A percentile compares a stretch with the other conserved stretches of the same genome.
phyloP scores from a whole-genome alignment of 2,888 invertebrate species.

The Bembecia ichneumoniformis region DNA sequence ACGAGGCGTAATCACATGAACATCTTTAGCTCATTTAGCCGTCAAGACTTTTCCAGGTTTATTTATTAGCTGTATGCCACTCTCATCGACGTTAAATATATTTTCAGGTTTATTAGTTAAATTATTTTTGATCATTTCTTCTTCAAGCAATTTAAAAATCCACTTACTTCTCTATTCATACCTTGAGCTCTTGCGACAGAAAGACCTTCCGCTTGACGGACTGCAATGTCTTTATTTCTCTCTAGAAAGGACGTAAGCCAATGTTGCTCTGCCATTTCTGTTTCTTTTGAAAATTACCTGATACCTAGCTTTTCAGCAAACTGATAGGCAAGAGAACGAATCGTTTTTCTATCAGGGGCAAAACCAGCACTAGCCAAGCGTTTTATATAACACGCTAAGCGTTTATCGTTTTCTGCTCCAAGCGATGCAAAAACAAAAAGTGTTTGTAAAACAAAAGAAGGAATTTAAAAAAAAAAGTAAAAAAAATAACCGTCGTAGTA shows the following conservation, averaged over 20 bases:
- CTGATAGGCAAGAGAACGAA: conserved; percentile 4
- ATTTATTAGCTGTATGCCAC: no score
- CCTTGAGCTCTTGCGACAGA: conserved; percentile 17
- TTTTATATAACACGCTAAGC: conserved; percentile 9
- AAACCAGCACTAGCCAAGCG: conserved; percentile 15
- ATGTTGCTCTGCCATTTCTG: not conserved
- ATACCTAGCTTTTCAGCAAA: conserved; percentile 7
- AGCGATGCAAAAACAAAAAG: conserved; percentile 9
- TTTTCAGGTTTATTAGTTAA: conserved; percentile 17
- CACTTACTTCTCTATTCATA: conserved; percentile 19
- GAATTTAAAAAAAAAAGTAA: no score
- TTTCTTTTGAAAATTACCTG: conserved; percentile 1
- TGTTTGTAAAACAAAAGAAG: conserved; percentile 5
- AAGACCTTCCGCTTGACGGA: conserved; percentile 23
- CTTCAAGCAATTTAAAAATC: conserved; percentile 17
- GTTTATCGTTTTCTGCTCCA: not conserved
- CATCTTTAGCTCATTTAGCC: conserved; percentile 18
- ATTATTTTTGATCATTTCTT: conserved; percentile 17
- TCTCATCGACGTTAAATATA: conserved; percentile 36
- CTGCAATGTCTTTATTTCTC: conserved; percentile 13
- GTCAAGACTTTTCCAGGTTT: conserved; percentile 29
- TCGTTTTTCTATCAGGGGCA: conserved; percentile 2
- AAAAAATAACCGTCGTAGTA: no score
- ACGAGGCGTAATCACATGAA: no score
- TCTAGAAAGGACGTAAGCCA: not conserved